Evolutionary conservation across 2,113 vertebrate species (phyloP), one percentile per base, ranked within the genome.

Genomic region (Arvicanthis niloticus): DNA sequence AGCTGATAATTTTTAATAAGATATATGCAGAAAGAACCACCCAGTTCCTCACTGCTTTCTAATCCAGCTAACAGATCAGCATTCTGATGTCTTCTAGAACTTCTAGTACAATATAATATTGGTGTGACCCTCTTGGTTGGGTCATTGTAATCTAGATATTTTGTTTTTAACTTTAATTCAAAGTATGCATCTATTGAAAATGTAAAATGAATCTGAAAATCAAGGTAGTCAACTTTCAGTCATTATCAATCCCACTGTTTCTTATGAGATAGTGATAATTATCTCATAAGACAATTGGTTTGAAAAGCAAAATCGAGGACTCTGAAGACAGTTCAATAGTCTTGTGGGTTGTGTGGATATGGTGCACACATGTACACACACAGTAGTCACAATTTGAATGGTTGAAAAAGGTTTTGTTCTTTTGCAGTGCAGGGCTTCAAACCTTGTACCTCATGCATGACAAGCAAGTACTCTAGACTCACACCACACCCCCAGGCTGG

Each of bases 71-170:
- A 40, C 17, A 13, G 56, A 21, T 21, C 21, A 72, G 40, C 22
- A 65, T 12, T 31, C 13, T 48, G 17, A 42, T 53, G 16, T 45
- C 24, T 29, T 42, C 22, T 51, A 76, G 85, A 73, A 24, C 58
- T 62, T 89, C 31, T 10, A 53, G 53, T 29, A 9, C 31, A 31
- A 45, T 8, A 17, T 34, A 13, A 3, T 2, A 1, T 0, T 10
- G 5, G 22, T 34, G 26, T 67, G 40, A 45, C 42, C 40, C 29
- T 40, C 2, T 15, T 0, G 3, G n/a, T 2, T 7, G 3, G 17
- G 2, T 62, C 22, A 17, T 29, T 9, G 17, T 81, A 56, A 37
- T 45, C 16, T 76, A 7, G 67, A 37, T 12, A 5, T 42, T 31
- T 34, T 24, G 42, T 3, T 0, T 29, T 19, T 29, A 7, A 26